phyloP scores from a whole-genome alignment of 1,140 invertebrate genomes.

The Orchesella cincta region DNA sequence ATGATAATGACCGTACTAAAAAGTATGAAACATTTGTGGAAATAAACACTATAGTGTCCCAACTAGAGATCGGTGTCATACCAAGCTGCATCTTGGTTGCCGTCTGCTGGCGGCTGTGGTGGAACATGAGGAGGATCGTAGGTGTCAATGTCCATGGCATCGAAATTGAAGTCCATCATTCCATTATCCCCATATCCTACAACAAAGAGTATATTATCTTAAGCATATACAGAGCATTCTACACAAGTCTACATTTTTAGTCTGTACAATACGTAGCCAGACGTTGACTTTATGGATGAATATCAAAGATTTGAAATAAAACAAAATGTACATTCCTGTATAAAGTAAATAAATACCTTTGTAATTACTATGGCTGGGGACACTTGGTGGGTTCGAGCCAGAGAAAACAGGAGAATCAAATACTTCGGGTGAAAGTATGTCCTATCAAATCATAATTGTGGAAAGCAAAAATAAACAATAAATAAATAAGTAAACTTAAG shows the following conservation, averaged over 20 bases:
- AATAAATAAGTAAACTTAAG: conserved; percentile 26
- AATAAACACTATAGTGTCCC: background rate
- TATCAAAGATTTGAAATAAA: no score
- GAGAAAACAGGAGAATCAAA: conserved; percentile 82
- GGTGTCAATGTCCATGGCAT: conserved; percentile 52
- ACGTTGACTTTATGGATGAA: no score
- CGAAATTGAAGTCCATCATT: conserved; percentile 50
- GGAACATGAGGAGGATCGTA: conserved; percentile 61
- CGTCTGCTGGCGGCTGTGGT: conserved; percentile 79
- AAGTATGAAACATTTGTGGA: no score
- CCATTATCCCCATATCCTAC: conserved; percentile 51
- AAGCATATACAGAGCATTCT: no score
- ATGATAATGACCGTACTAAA: background rate
- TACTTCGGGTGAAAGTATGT: conserved; percentile 71
- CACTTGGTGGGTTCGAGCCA: conserved; percentile 78
- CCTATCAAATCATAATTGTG: conserved; percentile 62
- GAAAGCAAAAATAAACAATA: conserved; percentile 19
- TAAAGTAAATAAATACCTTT: no score
- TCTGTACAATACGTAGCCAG: no score
- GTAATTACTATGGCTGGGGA: conserved; percentile 63
- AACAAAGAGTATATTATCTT: conserved; percentile 5
- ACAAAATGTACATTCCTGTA: no score
- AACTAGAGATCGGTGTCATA: conserved; percentile 90
- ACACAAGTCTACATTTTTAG: no score
- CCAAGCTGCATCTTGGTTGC: conserved; percentile 88